A percentile compares a stretch with the other conserved stretches of the same genome.
These are phyloP conservation scores for Melanostigma gelatinosum DNA, from an alignment of 2,113 vertebrate genomes.

Conservation along the genomic window DNA sequence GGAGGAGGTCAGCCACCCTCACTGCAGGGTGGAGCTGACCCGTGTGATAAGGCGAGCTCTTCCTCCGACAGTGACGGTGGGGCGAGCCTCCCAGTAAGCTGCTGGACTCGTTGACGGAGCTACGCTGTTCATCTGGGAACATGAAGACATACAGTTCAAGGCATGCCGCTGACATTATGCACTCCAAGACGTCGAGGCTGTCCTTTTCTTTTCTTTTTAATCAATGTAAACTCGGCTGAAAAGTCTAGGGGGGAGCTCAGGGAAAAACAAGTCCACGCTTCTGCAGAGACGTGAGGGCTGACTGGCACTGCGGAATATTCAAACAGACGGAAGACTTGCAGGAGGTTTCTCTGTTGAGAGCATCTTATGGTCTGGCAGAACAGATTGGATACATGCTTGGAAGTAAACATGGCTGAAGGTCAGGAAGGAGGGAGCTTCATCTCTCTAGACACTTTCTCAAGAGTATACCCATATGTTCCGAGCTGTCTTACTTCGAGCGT, in stretches of 20 bases:
- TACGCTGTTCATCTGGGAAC: conserved; percentile 88
- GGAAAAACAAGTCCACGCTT: conserved; percentile 29
- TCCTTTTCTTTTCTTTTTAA: neutral
- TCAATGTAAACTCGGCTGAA: conserved; percentile 34
- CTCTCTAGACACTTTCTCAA: conserved; percentile 41
- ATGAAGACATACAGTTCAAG: neutral
- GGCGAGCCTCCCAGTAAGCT: conserved; percentile 90
- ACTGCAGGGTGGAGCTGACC: conserved; percentile 95
- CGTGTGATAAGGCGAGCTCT: conserved; percentile 93
- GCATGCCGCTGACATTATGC: neutral
- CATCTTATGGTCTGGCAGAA: conserved; percentile 44
- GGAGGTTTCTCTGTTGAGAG: conserved; percentile 45
- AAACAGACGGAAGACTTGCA: conserved; percentile 46
- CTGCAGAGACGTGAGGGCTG: conserved; percentile 18
- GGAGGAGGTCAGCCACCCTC: conserved; percentile 92
- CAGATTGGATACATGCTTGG: conserved; percentile 47
- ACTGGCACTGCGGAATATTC: conserved; percentile 51
- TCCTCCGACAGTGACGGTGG: conserved; percentile 86
- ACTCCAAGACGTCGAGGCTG: neutral
- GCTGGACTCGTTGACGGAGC: conserved; percentile 92
- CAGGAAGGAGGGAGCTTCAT: conserved; percentile 29
- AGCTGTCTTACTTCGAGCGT: conserved; percentile 85
- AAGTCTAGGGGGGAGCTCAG: conserved; percentile 13
- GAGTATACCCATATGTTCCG: conserved; percentile 54
- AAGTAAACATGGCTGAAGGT: conserved; percentile 61